phyloP scores from a whole-genome alignment of 2,113 vertebrate genomes.

The Synodontis membranacea region DNA sequence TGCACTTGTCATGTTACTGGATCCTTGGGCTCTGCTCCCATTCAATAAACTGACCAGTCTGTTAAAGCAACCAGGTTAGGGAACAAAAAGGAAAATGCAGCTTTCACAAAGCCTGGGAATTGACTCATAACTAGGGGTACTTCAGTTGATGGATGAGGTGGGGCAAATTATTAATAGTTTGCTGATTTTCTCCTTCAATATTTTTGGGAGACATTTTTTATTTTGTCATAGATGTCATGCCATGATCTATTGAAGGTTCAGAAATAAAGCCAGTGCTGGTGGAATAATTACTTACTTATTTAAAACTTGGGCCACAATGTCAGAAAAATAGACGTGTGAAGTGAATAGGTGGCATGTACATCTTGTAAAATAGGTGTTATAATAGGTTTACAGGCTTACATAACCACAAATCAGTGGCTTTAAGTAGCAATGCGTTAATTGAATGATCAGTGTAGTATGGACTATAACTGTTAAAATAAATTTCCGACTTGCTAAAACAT shows the following conservation, averaged over 20 bases:
- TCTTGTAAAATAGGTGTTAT: neutral
- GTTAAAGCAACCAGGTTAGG: constrained; percentile 49
- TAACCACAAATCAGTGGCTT: neutral
- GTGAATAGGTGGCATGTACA: neutral
- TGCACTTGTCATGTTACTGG: constrained; percentile 36
- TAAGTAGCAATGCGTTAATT: neutral
- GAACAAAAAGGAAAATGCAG: constrained; percentile 56
- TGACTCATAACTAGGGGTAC: constrained; percentile 59
- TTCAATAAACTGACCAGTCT: constrained; percentile 46
- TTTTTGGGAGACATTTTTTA: constrained; percentile 63
- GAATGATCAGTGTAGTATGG: neutral
- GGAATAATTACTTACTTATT: constrained; percentile 52
- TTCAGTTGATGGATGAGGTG: constrained; percentile 62
- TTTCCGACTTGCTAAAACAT: neutral
- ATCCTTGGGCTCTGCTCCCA: constrained; percentile 47
- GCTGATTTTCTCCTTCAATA: constrained; percentile 65
- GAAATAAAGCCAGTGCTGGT: constrained; percentile 57
- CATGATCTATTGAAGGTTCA: constrained; percentile 62
- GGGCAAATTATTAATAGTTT: constrained; percentile 66
- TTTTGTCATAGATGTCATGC: constrained; percentile 59
- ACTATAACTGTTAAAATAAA: neutral
- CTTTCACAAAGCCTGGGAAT: constrained; percentile 59
- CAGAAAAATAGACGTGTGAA: constrained; percentile 24
- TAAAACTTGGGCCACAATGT: constrained; percentile 41
- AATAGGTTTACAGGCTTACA: neutral